Conservation (phyloP, 2,797 vertebrate species). For the Crypturellus tataupa region DNA sequence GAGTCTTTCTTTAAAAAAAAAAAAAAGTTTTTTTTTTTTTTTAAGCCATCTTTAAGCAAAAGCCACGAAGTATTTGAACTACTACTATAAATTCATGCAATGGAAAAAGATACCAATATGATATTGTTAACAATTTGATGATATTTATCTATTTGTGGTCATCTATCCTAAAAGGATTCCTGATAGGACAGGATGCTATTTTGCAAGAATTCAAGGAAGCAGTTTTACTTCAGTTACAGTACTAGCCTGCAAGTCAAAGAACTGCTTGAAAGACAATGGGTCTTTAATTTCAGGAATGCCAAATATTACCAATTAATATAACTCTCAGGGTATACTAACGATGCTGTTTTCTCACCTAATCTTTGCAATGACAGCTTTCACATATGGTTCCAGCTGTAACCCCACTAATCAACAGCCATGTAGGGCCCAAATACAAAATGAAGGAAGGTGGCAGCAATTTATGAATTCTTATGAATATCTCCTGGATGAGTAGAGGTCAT, state of each 20-base stretch:
- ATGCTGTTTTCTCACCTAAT: background rate
- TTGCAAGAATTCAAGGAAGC: background rate
- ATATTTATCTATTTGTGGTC: background rate
- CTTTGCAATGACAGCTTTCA: background rate
- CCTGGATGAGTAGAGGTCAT: background rate
- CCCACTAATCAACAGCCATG: background rate
- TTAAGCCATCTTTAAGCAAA: background rate
- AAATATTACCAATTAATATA: background rate
- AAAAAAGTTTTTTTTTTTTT: no score
- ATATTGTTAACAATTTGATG: background rate
- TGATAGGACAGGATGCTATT: background rate
- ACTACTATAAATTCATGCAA: background rate
- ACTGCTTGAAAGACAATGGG: background rate
- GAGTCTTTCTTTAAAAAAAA: background rate
- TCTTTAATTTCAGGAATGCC: background rate
- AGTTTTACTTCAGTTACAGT: background rate
- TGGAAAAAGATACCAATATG: background rate
- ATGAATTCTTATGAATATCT: background rate
- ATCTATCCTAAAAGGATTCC: background rate
- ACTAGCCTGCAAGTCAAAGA: background rate
- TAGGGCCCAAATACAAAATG: accelerated
- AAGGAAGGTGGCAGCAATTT: background rate
- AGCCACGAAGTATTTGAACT: background rate
- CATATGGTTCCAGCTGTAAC: background rate
- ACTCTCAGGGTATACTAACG: background rate